A percentile compares a stretch with the other conserved stretches of the same genome.
Evolutionary conservation across 2,113 vertebrate genomes (phyloP).

Genomic region (Amazona vittata): DNA sequence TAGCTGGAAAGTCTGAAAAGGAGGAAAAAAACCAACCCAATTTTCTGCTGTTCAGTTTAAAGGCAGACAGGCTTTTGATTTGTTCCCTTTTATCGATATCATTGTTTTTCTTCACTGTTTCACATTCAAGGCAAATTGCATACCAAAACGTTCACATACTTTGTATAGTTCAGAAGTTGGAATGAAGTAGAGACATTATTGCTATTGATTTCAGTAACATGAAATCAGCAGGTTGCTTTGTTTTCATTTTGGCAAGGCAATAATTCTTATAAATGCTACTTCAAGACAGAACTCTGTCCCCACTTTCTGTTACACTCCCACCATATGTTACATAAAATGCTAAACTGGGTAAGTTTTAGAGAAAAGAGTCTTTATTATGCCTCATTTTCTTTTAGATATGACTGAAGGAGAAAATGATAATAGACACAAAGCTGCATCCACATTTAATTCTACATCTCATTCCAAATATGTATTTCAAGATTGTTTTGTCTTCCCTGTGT

Average conservation of each 20-base stretch:
- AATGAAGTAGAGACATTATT: constrained; percentile 2
- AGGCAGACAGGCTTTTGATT: constrained; percentile 26
- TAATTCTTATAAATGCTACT: constrained; percentile 12
- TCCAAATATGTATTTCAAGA: constrained; percentile 54
- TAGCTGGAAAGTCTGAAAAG: constrained; percentile 35
- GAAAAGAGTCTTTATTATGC: neutral
- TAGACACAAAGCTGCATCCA: neutral
- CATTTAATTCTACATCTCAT: constrained; percentile 8
- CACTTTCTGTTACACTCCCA: neutral
- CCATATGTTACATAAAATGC: neutral
- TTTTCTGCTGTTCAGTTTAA: constrained; percentile 4
- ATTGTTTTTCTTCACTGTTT: constrained; percentile 58
- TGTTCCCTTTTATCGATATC: constrained; percentile 45
- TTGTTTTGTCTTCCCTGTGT: neutral
- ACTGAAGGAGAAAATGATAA: neutral
- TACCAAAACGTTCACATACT: constrained; percentile 48
- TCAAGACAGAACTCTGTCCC: neutral
- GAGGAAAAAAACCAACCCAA: neutral
- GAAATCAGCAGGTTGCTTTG: constrained; percentile 20
- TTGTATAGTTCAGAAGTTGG: constrained; percentile 28
- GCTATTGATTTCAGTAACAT: constrained; percentile 8
- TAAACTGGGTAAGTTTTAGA: neutral
- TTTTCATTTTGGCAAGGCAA: constrained; percentile 30
- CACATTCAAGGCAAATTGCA: constrained; percentile 57
- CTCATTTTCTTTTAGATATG: constrained; percentile 8